Evolutionary conservation across 53 echinoderm and acorn worm genomes (phyloP).

Genomic region (Paracentrotus lividus): DNA sequence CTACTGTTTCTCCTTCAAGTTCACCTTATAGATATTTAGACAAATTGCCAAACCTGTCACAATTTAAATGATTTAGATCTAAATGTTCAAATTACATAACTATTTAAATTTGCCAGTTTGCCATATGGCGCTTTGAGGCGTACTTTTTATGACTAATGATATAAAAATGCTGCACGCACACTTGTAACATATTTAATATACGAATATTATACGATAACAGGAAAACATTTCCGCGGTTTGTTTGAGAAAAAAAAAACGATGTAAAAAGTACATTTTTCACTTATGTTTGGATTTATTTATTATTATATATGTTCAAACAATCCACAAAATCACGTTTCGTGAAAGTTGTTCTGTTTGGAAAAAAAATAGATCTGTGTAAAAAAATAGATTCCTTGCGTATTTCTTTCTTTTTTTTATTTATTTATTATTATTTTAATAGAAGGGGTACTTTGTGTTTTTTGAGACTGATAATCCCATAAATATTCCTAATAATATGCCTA

Average conservation of each 20-base stretch:
- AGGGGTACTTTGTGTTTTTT: neutral
- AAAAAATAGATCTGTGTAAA: constrained; percentile 44
- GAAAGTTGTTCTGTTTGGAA: neutral
- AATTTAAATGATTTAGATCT: neutral
- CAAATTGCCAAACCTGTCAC: constrained; percentile 56
- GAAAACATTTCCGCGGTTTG: neutral
- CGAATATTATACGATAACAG: neutral
- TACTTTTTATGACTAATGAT: constrained; percentile 5
- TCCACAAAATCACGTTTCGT: neutral
- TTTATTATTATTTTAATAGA: neutral
- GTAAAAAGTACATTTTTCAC: neutral
- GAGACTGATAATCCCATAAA: constrained; percentile 35
- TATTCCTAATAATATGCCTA: constrained; percentile 20
- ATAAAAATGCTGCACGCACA: constrained; percentile 42
- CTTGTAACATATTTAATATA: constrained; percentile 18
- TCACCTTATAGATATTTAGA: constrained; percentile 23
- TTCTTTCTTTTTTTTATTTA: no score
- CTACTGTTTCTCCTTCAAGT: constrained; percentile 8
- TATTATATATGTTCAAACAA: neutral
- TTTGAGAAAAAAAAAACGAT: neutral
- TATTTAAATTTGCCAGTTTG: constrained; percentile 42
- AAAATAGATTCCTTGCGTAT: constrained; percentile 29
- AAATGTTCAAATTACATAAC: neutral
- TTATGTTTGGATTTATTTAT: neutral
- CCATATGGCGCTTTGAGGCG: neutral